Evolutionary conservation across 1,140 invertebrate genomes (phyloP).

Genomic region (Drosophila nikananu): DNA sequence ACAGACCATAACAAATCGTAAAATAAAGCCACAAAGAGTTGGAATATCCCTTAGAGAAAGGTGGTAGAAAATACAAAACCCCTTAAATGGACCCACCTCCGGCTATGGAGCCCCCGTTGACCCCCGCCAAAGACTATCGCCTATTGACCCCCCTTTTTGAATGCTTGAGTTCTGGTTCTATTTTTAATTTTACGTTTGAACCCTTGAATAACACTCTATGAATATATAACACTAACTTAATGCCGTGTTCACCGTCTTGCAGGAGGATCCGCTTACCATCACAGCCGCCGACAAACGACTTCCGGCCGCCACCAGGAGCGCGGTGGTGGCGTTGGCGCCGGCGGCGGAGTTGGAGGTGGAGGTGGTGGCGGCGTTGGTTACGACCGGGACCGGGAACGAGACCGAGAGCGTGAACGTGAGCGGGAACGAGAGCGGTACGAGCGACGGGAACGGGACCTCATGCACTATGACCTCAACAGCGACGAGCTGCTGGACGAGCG

Average conservation of each 20-base stretch:
- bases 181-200: conserved; percentile 62
- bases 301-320: conserved; percentile 73
- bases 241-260: conserved; percentile 60
- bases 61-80: background rate
- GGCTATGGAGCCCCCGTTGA: conserved; percentile 2
- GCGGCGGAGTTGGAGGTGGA: conserved; percentile 6
- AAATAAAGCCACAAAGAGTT: background rate
- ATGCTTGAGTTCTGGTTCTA: conserved; percentile 74
- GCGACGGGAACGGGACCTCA: conserved; percentile 79
- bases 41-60: background rate
- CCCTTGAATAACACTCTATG: background rate
- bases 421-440: conserved; percentile 77
- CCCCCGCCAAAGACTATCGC: conserved; percentile 26
- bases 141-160: conserved; percentile 57
- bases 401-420: conserved; percentile 63
- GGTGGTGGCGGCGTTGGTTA: conserved; percentile 18
- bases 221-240: conserved; percentile 9
- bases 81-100: conserved; percentile 3
- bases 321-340: conserved; percentile 56
- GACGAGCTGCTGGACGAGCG: conserved; percentile 82
- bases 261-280: conserved; percentile 82
- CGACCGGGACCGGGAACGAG: conserved; percentile 39
- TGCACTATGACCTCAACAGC: conserved; percentile 84
- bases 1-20: background rate
- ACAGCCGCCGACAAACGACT: conserved; percentile 74